A percentile compares a stretch with the other conserved stretches of the same genome.
These are phyloP conservation scores for Mus minutoides DNA, from an alignment of 2,797 vertebrate species.

Conservation along the genomic window DNA sequence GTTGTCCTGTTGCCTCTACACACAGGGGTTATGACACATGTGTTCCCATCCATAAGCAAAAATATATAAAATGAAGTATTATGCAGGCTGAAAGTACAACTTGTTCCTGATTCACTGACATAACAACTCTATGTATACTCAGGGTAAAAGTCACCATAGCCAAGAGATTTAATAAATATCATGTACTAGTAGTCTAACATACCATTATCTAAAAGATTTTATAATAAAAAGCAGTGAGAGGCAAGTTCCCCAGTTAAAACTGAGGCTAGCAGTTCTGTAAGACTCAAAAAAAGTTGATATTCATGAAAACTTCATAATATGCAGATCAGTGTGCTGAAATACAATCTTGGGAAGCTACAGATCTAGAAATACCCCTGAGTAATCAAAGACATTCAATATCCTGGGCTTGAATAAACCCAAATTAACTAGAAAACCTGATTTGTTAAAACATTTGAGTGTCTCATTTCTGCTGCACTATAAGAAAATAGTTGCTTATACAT, in stretches of 20 bases:
- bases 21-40: background rate
- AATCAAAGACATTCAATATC: conserved; percentile 80
- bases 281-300: conserved; percentile 48
- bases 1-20: background rate
- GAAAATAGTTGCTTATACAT: conserved; percentile 76
- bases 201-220: background rate
- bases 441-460: conserved; percentile 73
- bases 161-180: background rate
- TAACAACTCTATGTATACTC: background rate
- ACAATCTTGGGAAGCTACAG: conserved; percentile 68
- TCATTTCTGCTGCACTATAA: conserved; percentile 69
- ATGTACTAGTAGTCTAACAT: background rate
- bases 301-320: conserved; percentile 66
- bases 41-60: background rate
- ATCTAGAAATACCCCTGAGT: conserved; percentile 79
- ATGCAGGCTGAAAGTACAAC: conserved; percentile 1
- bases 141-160: background rate
- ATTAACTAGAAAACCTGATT: conserved; percentile 79
- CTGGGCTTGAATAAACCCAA: conserved; percentile 75
- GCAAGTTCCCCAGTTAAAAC: conserved; percentile 2
- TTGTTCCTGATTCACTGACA: background rate
- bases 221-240: background rate
- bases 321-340: conserved; percentile 72
- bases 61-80: background rate
- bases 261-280: conserved; percentile 9